Percentiles rank a stretch among this genome's conserved stretches.
Evolutionary conservation across 2,113 vertebrate species (phyloP).

Genomic region (Ailurus styani): DNA sequence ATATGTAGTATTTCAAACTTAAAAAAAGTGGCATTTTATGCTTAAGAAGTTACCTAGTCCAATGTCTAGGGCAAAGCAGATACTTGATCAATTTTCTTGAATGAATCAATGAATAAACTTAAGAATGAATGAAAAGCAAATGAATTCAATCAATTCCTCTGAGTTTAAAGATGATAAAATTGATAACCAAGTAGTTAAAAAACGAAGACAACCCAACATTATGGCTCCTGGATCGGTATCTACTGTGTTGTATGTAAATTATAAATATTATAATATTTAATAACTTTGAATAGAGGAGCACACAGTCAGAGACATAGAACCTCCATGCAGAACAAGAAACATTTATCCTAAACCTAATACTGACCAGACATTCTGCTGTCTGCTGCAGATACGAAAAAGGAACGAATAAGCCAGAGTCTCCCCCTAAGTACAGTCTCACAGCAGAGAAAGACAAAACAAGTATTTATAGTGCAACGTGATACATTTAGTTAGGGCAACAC

Average conservation of each 20-base stretch:
- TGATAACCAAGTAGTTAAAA: neutral
- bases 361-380: neutral
- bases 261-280: neutral
- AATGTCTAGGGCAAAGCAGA: neutral
- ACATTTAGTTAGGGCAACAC: neutral
- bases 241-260: rapidly evolving
- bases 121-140: neutral
- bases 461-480: rapidly evolving
- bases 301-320: neutral
- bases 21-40: neutral
- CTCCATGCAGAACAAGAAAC: neutral
- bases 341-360: neutral
- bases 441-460: neutral
- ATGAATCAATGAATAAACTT: neutral
- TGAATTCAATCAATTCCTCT: neutral
- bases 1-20: neutral
- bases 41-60: neutral
- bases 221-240: neutral
- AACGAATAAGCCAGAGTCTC: neutral
- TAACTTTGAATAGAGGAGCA: neutral
- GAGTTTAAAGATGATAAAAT: neutral
- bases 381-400: neutral
- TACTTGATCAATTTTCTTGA: neutral
- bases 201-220: neutral
- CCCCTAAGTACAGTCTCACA: neutral